Evolutionary conservation across 2,888 invertebrate species (phyloP).

Genomic region (Drosophila tanythrix): DNA sequence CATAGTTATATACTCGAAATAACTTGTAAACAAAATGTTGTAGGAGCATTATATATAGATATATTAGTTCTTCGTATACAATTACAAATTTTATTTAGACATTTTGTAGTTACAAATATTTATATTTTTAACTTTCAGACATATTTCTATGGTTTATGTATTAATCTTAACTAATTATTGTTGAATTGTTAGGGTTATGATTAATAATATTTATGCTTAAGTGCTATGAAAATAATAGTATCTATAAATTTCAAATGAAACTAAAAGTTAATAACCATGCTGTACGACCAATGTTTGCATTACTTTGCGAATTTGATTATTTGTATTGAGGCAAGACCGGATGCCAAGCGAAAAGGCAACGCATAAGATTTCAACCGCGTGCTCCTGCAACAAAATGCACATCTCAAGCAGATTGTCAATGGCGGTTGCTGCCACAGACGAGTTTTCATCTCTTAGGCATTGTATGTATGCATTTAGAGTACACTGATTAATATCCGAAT

Average conservation of each 20-base stretch:
- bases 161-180: not conserved
- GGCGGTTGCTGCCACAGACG: conserved; percentile 91
- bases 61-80: not conserved
- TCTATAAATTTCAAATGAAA: not conserved
- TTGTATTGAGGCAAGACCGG: conserved; percentile 91
- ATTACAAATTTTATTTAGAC: not conserved
- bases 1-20: not conserved
- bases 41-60: not conserved
- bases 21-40: not conserved
- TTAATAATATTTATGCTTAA: not conserved
- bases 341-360: conserved; percentile 94
- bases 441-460: conserved; percentile 92
- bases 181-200: not conserved
- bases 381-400: conserved; percentile 93
- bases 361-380: conserved; percentile 91
- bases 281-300: conserved; percentile 93
- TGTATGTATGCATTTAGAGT: conserved; percentile 92
- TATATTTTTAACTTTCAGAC: not conserved
- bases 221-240: not conserved
- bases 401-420: conserved; percentile 94
- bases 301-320: conserved; percentile 91
- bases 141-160: not conserved
- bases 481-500: conserved; percentile 86
- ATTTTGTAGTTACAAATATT: not conserved
- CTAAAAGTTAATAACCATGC: conserved; percentile 88